Percentiles rank a stretch among this genome's conserved stretches.
Conservation (phyloP, 2,888 invertebrate species). For the Heteropelma amictum region DNA sequence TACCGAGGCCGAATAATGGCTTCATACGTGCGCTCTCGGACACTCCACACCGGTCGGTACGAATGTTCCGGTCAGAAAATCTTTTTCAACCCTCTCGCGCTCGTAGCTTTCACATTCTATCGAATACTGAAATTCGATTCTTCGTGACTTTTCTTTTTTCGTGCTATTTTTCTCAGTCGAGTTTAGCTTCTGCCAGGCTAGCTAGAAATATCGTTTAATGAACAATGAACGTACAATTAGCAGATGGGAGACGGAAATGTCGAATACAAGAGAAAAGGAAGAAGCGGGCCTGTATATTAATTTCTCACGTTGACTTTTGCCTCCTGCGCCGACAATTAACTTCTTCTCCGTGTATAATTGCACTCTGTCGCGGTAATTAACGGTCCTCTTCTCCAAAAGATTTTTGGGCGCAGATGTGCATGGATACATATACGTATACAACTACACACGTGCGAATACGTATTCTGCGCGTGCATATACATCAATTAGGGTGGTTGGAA, state of each 20-base stretch:
- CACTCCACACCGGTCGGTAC: slow-evolving; percentile 12
- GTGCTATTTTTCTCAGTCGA: too few relatives aligned
- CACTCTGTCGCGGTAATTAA: slow-evolving; percentile 50
- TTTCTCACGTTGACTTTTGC: slow-evolving; percentile 13
- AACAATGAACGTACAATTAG: too few relatives aligned
- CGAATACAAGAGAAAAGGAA: too few relatives aligned
- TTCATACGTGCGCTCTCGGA: not conserved
- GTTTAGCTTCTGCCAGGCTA: too few relatives aligned
- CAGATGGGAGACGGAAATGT: too few relatives aligned
- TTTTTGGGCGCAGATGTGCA: slow-evolving; percentile 45
- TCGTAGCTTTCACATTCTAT: slow-evolving; percentile 55
- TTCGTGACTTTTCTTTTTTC: not conserved
- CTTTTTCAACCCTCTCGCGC: slow-evolving; percentile 21
- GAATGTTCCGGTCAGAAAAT: not conserved
- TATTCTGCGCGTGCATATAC: too few relatives aligned
- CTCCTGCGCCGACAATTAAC: slow-evolving; percentile 51
- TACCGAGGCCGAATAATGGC: slow-evolving; percentile 21
- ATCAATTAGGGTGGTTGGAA: too few relatives aligned
- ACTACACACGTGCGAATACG: not conserved
- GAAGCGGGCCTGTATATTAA: not conserved
- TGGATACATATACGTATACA: not conserved
- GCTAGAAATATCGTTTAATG: too few relatives aligned
- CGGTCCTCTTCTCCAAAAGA: slow-evolving; percentile 45
- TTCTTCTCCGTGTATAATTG: slow-evolving; percentile 32
- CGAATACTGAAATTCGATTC: slow-evolving; percentile 46